Conservation (phyloP, 2,797 vertebrate genomes). For the Paguma larvata region DNA sequence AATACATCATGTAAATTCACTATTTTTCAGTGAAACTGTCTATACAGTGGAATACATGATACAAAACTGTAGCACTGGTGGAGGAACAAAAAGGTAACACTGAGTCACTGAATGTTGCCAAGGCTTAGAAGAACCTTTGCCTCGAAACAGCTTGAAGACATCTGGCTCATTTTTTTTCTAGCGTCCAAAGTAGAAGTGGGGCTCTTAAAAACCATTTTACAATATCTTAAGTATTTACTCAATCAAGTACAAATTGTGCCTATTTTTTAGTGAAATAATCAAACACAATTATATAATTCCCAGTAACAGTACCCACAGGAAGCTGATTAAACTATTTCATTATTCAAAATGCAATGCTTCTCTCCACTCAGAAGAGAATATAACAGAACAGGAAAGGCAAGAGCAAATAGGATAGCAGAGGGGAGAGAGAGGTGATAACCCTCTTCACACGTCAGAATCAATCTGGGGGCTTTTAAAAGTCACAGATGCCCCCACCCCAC, state of each 20-base stretch:
- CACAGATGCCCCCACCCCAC: neutral
- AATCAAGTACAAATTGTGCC: neutral
- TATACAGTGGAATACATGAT: neutral
- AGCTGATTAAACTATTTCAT: constrained; percentile 51
- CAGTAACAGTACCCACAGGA: neutral
- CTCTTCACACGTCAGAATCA: neutral
- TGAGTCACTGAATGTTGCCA: constrained; percentile 18
- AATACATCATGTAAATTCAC: neutral
- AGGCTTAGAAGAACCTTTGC: constrained; percentile 25
- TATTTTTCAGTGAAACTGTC: neutral
- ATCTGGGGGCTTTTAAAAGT: neutral
- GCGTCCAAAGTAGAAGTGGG: neutral
- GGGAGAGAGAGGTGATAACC: neutral
- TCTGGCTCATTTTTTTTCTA: neutral
- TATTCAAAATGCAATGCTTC: constrained; percentile 8
- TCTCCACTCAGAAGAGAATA: neutral
- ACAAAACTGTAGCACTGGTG: neutral
- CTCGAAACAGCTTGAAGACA: constrained; percentile 24
- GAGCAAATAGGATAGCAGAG: neutral
- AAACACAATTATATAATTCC: constrained; percentile 49
- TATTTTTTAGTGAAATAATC: constrained; percentile 56
- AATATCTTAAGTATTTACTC: constrained; percentile 1
- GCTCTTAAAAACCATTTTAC: constrained; percentile 48
- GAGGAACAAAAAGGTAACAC: neutral
- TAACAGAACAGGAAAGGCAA: neutral